Conservation (phyloP, 2,113 vertebrate species). For the Pseudorasbora parva region DNA sequence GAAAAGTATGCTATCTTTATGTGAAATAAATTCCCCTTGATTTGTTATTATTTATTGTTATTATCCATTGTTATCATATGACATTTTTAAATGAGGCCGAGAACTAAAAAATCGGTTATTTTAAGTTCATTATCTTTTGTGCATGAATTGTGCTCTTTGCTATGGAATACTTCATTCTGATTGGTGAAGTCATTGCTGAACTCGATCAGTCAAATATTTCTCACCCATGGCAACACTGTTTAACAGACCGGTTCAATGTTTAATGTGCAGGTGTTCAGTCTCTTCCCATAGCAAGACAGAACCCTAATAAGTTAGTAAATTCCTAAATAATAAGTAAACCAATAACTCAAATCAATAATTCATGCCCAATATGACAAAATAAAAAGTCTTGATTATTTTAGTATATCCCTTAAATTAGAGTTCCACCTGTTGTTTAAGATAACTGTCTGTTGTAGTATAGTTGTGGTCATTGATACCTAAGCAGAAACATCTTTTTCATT, state of each 20-base stretch:
- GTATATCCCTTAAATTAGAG: not conserved
- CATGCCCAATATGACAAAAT: not conserved
- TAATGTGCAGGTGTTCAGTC: not conserved
- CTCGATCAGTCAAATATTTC: no score
- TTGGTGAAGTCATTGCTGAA: not conserved
- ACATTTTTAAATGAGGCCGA: not conserved
- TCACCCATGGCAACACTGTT: not conserved
- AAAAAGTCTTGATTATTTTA: not conserved
- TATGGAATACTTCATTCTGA: not conserved
- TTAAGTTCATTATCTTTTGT: no score
- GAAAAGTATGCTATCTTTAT: not conserved
- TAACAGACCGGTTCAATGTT: not conserved
- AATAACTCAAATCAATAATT: not conserved
- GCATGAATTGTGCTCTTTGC: not conserved
- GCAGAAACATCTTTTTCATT: conserved; percentile 30
- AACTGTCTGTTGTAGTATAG: not conserved
- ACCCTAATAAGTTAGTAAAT: not conserved
- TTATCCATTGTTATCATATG: not conserved
- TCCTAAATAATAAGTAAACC: not conserved
- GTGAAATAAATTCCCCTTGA: not conserved
- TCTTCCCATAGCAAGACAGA: not conserved
- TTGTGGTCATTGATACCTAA: not conserved
- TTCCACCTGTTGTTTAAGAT: conserved; percentile 32
- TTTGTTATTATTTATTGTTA: not conserved
- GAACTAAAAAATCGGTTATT: no score